phyloP scores from a whole-genome alignment of 1,140 invertebrate genomes.

The Thaumatotibia leucotreta region DNA sequence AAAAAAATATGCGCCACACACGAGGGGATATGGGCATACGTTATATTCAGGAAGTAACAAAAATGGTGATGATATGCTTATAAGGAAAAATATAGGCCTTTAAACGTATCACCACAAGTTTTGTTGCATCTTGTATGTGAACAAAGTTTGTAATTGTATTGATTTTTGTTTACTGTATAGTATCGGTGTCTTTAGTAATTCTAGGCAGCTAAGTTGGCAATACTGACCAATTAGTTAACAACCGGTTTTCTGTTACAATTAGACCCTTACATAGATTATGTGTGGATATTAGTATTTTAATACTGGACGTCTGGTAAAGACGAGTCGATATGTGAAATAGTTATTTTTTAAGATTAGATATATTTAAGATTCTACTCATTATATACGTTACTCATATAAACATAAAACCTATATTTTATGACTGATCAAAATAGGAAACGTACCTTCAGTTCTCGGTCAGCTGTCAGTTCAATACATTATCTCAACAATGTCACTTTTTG shows the following conservation, averaged over 20 bases:
- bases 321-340: background rate
- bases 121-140: no score
- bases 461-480: no score
- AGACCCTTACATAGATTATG: background rate
- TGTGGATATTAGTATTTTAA: background rate
- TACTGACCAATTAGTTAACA: constrained; percentile 8
- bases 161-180: background rate
- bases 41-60: no score
- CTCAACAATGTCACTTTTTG: no score
- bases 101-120: no score
- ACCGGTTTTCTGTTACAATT: constrained; percentile 1
- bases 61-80: no score
- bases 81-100: no score
- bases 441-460: background rate
- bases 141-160: background rate
- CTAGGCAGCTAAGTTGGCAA: constrained; percentile 8
- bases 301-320: background rate
- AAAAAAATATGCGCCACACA: no score
- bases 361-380: background rate
- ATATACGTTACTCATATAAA: background rate
- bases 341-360: background rate
- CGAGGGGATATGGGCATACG: no score
- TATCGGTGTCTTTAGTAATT: constrained; percentile 9
- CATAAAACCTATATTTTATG: background rate
- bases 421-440: background rate